Base-by-base conservation (phyloP, 2,888 invertebrate genomes). In the Macropis europaea region DNA sequence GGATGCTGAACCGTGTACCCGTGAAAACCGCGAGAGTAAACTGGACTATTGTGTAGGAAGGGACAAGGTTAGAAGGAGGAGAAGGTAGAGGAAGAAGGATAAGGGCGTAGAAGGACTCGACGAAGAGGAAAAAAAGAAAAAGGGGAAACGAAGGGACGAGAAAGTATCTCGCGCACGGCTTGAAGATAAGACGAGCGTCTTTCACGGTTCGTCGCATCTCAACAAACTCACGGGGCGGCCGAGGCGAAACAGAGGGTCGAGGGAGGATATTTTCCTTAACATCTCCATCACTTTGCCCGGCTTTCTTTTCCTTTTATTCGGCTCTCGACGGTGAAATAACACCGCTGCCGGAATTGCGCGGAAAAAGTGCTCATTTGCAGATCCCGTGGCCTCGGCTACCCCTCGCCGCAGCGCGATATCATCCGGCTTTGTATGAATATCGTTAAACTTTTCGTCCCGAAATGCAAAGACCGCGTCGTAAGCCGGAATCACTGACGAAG, bases 331-430 rank as follows among this genome's bases (percentile, higher is more conserved):
- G 26, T 53, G 61, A 74, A 79, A 79, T 76, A 77, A 76, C 72
- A 59, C 63, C 34, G 63, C 63, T 59, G 48, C 56, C 40, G 73
- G 77, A 79, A 81, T 80, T 71, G 76, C 68, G 54, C 56, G 74
- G 76, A 74, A 84, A 81, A 83, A 80, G 80, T 79, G 81, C 80
- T 83, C 82, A 81, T 84, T 83, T 82, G 82, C 70, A 72, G 77
- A 73, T 77, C 77, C 82, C 66, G n/a, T 32, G 48, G 57, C 32
- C 71, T 24, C 43, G 32, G 38, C n/a, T n/a, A 45, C 7, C 63
- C 52, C n/a, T n/a, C n/a, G 40, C 43, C 59, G 59, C 36, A 56
- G 60, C 62, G 66, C 54, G 68, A 64, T 76, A 77, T 78, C 64
- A 69, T 77, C 71, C 61, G 60, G 63, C 78, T 82, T 81, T 84